These are phyloP conservation scores for Drosophila nannoptera DNA, from an alignment of 1,140 invertebrate species.

Conservation along the genomic window DNA sequence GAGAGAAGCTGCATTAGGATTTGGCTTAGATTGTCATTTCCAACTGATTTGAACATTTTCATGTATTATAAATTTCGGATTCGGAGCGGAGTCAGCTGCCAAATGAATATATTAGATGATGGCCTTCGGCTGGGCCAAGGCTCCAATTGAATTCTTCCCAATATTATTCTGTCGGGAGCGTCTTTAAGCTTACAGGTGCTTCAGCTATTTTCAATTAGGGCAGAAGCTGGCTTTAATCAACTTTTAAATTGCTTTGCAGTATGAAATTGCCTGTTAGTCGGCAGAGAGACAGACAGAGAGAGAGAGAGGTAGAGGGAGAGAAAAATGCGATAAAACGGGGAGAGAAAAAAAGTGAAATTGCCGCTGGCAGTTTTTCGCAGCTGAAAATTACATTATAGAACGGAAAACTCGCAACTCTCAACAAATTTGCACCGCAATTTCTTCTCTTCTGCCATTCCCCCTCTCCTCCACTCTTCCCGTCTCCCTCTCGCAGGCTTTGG, in stretches of 20 bases:
- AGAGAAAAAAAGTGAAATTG: neutral
- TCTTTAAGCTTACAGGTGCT: too few relatives aligned
- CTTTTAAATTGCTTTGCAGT: slow-evolving; percentile 14
- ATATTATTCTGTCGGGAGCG: too few relatives aligned
- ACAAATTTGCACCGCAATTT: slow-evolving; percentile 9
- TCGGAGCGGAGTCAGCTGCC: too few relatives aligned
- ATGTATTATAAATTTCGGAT: too few relatives aligned
- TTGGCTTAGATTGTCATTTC: slow-evolving; percentile 20
- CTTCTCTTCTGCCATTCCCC: neutral
- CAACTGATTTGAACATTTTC: neutral
- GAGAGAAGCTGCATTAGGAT: slow-evolving; percentile 11
- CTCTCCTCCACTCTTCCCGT: neutral
- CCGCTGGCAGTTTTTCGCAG: slow-evolving; percentile 1
- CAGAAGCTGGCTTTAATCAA: neutral
- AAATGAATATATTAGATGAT: too few relatives aligned
- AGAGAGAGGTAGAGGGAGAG: too few relatives aligned
- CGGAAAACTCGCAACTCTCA: slow-evolving; percentile 1
- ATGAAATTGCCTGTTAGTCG: slow-evolving; percentile 7
- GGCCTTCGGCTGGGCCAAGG: too few relatives aligned
- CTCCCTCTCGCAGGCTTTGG: neutral
- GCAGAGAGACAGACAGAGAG: neutral
- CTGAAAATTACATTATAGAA: slow-evolving; percentile 7
- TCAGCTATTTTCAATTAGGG: too few relatives aligned
- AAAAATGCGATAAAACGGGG: too few relatives aligned
- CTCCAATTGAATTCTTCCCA: too few relatives aligned